Conservation (phyloP, 2,113 vertebrate species). For the Chionomys nivalis region DNA sequence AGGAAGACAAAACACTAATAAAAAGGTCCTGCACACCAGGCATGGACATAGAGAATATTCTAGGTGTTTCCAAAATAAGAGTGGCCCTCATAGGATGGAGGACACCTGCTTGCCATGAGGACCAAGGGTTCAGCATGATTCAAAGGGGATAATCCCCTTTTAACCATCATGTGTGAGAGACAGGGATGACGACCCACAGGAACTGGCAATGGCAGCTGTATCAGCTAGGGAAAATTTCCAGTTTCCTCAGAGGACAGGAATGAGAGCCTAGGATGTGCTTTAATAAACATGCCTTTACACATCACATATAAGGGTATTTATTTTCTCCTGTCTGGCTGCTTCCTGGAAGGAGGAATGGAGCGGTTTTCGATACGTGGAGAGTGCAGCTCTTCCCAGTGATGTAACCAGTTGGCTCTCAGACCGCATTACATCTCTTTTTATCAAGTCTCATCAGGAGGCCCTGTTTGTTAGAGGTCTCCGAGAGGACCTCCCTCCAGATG, state of each 20-base stretch:
- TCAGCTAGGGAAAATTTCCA: background rate
- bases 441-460: slow-evolving; percentile 62
- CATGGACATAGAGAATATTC: background rate
- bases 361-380: slow-evolving; percentile 63
- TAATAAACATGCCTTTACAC: background rate
- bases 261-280: background rate
- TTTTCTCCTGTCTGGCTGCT: slow-evolving; percentile 44
- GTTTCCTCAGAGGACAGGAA: background rate
- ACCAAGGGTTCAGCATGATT: rapidly evolving
- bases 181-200: background rate
- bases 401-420: slow-evolving; percentile 63
- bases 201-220: background rate
- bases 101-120: rapidly evolving
- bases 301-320: slow-evolving; percentile 10
- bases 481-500: slow-evolving; percentile 53
- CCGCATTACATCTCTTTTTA: slow-evolving; percentile 45
- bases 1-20: background rate
- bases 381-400: slow-evolving; percentile 58
- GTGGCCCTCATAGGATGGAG: rapidly evolving
- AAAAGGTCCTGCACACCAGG: background rate
- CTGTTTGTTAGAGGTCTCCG: slow-evolving; percentile 41
- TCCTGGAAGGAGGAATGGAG: slow-evolving; percentile 23
- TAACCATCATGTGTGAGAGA: background rate
- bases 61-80: background rate
- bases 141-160: background rate